Percentiles rank a stretch among this genome's conserved stretches.
These are phyloP conservation scores for Periophthalmus modestus DNA, from an alignment of 2,113 vertebrate genomes.

Conservation along the genomic window DNA sequence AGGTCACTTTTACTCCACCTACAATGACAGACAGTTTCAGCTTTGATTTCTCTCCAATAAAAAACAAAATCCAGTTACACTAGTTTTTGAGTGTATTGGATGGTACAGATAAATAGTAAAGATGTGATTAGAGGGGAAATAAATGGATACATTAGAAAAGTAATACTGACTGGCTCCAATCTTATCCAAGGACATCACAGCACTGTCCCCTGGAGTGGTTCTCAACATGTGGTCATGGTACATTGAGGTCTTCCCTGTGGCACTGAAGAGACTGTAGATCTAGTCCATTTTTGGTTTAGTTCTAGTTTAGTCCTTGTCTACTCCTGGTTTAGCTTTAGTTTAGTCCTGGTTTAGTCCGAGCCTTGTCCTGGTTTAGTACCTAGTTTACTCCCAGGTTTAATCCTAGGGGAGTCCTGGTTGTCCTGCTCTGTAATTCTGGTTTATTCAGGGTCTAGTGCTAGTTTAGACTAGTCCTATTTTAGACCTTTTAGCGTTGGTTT, in stretches of 20 bases:
- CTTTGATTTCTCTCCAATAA: not conserved
- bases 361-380: too few species aligned
- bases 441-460: too few species aligned
- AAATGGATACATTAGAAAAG: not conserved
- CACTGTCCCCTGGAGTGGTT: not conserved
- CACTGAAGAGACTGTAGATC: too few species aligned
- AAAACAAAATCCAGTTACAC: not conserved
- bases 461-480: too few species aligned
- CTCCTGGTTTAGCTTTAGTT: too few species aligned
- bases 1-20: constrained; percentile 81
- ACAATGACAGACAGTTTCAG: not conserved
- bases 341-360: too few species aligned
- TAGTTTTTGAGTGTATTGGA: not conserved
- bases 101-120: not conserved
- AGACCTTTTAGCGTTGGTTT: too few species aligned
- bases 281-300: too few species aligned
- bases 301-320: too few species aligned
- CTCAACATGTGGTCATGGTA: not conserved
- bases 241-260: not conserved
- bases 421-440: too few species aligned
- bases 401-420: too few species aligned
- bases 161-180: not conserved
- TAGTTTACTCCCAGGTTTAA: too few species aligned
- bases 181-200: not conserved
- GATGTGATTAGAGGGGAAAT: not conserved